Percentiles rank a stretch among this genome's conserved stretches.
phyloP scores from a whole-genome alignment of 2,797 vertebrate genomes.

The Chrosomus eos region DNA sequence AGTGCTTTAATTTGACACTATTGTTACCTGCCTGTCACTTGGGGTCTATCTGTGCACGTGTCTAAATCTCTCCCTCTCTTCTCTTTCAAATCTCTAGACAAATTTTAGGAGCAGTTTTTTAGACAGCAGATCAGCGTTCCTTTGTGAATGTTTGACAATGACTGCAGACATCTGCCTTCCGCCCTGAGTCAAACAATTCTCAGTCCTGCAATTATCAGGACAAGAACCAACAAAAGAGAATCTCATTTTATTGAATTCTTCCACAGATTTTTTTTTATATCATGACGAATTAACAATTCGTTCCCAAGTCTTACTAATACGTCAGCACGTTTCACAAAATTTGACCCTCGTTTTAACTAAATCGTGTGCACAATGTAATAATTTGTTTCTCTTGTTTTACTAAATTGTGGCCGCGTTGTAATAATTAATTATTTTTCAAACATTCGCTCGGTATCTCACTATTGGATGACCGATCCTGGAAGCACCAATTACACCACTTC shows the following conservation, averaged over 20 bases:
- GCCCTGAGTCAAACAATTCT: conserved; percentile 48
- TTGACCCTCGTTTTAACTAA: no score
- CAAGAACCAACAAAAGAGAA: conserved; percentile 46
- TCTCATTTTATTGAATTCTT: conserved; percentile 27
- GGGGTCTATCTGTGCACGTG: neutral
- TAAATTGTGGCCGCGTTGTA: no score
- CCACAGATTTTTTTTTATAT: neutral
- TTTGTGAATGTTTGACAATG: conserved; percentile 66
- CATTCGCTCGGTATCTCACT: no score
- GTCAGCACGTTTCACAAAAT: no score
- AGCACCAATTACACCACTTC: no score
- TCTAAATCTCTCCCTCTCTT: neutral
- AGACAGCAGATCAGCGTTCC: conserved; percentile 42
- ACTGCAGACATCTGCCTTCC: conserved; percentile 52
- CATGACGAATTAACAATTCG: no score
- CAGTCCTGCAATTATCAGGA: conserved; percentile 62
- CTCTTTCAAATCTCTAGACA: conserved; percentile 33
- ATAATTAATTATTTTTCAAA: no score
- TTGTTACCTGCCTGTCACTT: neutral
- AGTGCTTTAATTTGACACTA: neutral
- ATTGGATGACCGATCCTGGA: no score
- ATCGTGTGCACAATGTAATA: no score
- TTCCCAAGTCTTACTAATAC: no score
- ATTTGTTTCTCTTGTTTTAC: no score
- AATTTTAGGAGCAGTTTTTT: conserved; percentile 44